Evolutionary conservation across 2,113 vertebrate species (phyloP), one percentile per base, ranked within the genome.

Genomic region (Grantiella picta): DNA sequence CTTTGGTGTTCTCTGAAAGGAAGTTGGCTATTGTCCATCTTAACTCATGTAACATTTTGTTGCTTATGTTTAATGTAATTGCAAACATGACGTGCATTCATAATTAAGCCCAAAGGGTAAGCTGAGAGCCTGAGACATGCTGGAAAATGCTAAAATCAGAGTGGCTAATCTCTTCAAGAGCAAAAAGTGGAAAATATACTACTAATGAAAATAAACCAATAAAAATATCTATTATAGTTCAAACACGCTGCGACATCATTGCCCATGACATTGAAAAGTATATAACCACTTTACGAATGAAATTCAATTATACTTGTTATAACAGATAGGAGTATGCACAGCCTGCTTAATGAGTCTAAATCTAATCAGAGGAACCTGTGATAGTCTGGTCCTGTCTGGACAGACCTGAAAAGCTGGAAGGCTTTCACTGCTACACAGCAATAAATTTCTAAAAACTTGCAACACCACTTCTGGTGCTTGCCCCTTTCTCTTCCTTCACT

Each of bases 1-100:
- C 89, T 94, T 91, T 84, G 44, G 40, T 93, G 44, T 72, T 69
- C 56, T 86, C 89, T 92, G 64, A 89, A 95, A 94, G 47, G 80
- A 92, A 97, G 59, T 66, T 98, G 97, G 96, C 93, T 95, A 94
- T 14, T 90, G 94, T 83, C 95, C 96, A 97, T 88, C 94, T 95
- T 94, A 96, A 97, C 96, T 97, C 96, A 95, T 63, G 80, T 86
- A 97, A 92, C 81, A 94, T 86, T 96, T 95, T 94, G 77, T 87
- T 96, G 93, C 93, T 96, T 95, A 82, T 61, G 86, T 95, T 96
- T 95, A 97, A 97, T 91, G 83, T 90, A 97, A 97, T 96, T 97
- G 92, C 93, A 96, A 92, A 92, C 94, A 94, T 80, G 95, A 92
- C 23, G 52, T 72, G 83, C 96, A 97, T 96, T 96, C 91, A 85